These are phyloP conservation scores for Eupithecia insigniata DNA, from an alignment of 2,888 invertebrate genomes.

Conservation along the genomic window DNA sequence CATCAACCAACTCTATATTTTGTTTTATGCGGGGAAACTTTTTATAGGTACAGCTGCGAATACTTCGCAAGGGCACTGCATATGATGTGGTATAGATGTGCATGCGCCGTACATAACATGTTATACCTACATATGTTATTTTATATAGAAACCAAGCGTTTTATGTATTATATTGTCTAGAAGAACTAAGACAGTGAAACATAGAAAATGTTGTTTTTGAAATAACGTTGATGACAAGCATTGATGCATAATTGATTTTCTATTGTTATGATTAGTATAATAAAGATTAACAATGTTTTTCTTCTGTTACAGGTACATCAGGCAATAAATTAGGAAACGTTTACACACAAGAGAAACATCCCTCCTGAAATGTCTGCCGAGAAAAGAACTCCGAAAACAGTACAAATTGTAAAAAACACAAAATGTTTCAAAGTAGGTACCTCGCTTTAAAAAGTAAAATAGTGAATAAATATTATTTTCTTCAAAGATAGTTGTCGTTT, in stretches of 20 bases:
- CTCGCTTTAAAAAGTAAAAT: constrained; percentile 59
- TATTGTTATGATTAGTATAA: too few species aligned
- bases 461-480: constrained; percentile 47
- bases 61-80: constrained; percentile 47
- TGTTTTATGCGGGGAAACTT: constrained; percentile 51
- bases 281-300: constrained; percentile 31
- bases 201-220: too few species aligned
- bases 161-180: too few species aligned
- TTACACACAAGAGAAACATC: constrained; percentile 79
- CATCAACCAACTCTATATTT: constrained; percentile 61
- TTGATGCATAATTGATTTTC: too few species aligned
- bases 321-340: constrained; percentile 76
- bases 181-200: too few species aligned
- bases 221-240: too few species aligned
- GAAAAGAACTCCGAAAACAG: constrained; percentile 47
- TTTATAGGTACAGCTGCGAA: constrained; percentile 49
- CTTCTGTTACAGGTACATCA: constrained; percentile 71
- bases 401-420: constrained; percentile 61
- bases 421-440: constrained; percentile 49
- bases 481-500: constrained; percentile 23
- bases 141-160: too few species aligned
- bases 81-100: too few species aligned
- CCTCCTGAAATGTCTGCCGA: constrained; percentile 58
- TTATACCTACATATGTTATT: not conserved
- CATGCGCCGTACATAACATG: not conserved